Conservation (phyloP, 2,888 invertebrate genomes). For the Cloeon dipterum region DNA sequence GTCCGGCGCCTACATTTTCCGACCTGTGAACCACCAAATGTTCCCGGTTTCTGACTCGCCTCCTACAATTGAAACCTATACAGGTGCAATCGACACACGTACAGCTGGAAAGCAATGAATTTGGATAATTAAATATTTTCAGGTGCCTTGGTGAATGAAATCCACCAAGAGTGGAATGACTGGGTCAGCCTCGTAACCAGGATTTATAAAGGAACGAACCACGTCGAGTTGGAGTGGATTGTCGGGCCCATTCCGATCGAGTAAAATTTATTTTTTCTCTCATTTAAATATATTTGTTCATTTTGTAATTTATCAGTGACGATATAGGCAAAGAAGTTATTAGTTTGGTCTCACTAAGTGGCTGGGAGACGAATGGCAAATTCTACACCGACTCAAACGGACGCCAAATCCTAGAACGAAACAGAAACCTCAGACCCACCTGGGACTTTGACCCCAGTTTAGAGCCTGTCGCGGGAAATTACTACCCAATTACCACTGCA, state of each 20-base stretch:
- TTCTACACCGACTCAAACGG: slow-evolving; percentile 80
- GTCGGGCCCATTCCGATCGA: slow-evolving; percentile 27
- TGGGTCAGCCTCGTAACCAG: slow-evolving; percentile 39
- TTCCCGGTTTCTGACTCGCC: background rate
- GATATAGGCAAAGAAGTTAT: slow-evolving; percentile 63
- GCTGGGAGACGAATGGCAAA: slow-evolving; percentile 30
- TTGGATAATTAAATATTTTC: slow-evolving; percentile 1
- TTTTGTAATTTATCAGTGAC: slow-evolving; percentile 22
- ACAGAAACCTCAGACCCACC: background rate
- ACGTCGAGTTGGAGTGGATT: slow-evolving; percentile 28
- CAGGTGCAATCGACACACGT: background rate
- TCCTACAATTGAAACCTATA: background rate
- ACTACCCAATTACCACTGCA: slow-evolving; percentile 75
- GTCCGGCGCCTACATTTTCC: slow-evolving; percentile 46
- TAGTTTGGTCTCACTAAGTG: slow-evolving; percentile 38
- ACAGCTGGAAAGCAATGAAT: background rate
- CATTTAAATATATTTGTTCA: no score
- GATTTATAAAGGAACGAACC: slow-evolving; percentile 23
- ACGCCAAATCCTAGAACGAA: slow-evolving; percentile 27
- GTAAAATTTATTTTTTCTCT: no score
- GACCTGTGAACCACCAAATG: slow-evolving; percentile 20
- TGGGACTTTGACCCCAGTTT: background rate
- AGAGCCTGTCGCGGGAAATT: slow-evolving; percentile 68
- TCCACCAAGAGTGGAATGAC: slow-evolving; percentile 32
- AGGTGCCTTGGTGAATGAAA: slow-evolving; percentile 29